phyloP scores from a whole-genome alignment of 1,140 invertebrate genomes.

The Habropoda laboriosa region DNA sequence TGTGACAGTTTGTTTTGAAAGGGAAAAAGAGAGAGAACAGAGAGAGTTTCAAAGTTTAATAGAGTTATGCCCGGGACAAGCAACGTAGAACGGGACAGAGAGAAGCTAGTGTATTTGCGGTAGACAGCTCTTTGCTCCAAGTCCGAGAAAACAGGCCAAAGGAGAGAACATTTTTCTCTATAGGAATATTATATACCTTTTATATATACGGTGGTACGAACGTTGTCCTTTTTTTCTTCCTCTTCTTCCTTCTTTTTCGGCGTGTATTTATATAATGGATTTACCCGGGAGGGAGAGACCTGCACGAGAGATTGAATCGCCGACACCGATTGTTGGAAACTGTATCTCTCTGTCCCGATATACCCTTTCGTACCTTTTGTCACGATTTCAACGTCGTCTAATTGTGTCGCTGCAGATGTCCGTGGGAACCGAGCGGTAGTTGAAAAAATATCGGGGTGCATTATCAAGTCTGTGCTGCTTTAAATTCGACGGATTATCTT shows the following conservation, averaged over 20 bases:
- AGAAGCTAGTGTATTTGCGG: slow-evolving; percentile 42
- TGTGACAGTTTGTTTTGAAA: slow-evolving; percentile 59
- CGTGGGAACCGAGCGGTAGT: background rate
- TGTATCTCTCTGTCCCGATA: slow-evolving; percentile 4
- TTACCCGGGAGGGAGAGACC: background rate
- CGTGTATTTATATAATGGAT: slow-evolving; percentile 41
- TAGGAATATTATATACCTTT: too few relatives aligned
- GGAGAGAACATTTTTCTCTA: background rate
- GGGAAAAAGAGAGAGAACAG: slow-evolving; percentile 11
- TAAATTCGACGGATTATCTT: background rate
- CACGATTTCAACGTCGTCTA: background rate
- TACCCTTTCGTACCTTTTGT: slow-evolving; percentile 15
- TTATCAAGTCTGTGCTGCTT: background rate
- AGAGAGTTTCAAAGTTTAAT: slow-evolving; percentile 64
- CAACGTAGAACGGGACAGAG: background rate
- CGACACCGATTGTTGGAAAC: slow-evolving; percentile 2
- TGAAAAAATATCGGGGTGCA: background rate
- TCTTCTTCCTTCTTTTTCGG: background rate
- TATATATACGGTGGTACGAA: too few relatives aligned
- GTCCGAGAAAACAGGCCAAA: background rate
- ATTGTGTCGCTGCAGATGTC: background rate
- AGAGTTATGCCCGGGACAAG: slow-evolving; percentile 55
- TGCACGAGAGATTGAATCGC: background rate
- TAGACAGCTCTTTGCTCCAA: slow-evolving; percentile 14
- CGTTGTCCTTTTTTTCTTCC: too few relatives aligned